These are phyloP conservation scores for Neosalanx taihuensis DNA, from an alignment of 2,797 vertebrate genomes.

Conservation along the genomic window DNA sequence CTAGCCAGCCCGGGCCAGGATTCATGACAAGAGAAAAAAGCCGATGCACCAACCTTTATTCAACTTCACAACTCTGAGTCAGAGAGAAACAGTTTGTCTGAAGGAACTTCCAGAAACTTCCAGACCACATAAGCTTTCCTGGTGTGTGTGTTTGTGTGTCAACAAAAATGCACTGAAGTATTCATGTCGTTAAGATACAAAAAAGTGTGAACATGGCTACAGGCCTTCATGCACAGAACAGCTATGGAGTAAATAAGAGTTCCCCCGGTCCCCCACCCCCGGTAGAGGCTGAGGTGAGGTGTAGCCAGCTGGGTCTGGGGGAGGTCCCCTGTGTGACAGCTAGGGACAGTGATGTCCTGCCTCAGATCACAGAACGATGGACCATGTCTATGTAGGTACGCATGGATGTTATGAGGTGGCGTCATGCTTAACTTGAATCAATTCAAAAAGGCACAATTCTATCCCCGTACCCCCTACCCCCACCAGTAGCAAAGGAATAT, in stretches of 20 bases:
- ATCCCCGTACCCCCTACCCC: slow-evolving; percentile 55
- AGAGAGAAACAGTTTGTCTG: slow-evolving; percentile 63
- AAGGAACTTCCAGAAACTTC: slow-evolving; percentile 66
- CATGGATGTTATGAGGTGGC: slow-evolving; percentile 48
- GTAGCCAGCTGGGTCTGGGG: slow-evolving; percentile 50
- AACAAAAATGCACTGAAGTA: slow-evolving; percentile 69
- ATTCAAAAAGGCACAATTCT: slow-evolving; percentile 69
- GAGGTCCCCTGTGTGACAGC: slow-evolving; percentile 49
- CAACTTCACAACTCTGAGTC: slow-evolving; percentile 68
- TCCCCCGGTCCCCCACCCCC: slow-evolving; percentile 37
- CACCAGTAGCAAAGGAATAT: slow-evolving; percentile 53
- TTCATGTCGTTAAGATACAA: slow-evolving; percentile 63
- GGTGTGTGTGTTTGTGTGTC: slow-evolving; percentile 61
- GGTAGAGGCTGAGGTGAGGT: slow-evolving; percentile 29
- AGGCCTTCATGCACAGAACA: slow-evolving; percentile 72
- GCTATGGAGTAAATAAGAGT: slow-evolving; percentile 52
- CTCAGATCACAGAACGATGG: slow-evolving; percentile 38
- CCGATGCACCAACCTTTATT: slow-evolving; percentile 73
- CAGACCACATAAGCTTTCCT: slow-evolving; percentile 61
- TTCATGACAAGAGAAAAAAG: slow-evolving; percentile 57
- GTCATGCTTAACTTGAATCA: slow-evolving; percentile 55
- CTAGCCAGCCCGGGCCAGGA: slow-evolving; percentile 40
- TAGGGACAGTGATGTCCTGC: slow-evolving; percentile 48
- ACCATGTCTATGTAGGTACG: slow-evolving; percentile 22
- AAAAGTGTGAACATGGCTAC: slow-evolving; percentile 64